These are phyloP conservation scores for Corythoichthys intestinalis DNA, from an alignment of 2,113 vertebrate genomes.

Conservation along the genomic window DNA sequence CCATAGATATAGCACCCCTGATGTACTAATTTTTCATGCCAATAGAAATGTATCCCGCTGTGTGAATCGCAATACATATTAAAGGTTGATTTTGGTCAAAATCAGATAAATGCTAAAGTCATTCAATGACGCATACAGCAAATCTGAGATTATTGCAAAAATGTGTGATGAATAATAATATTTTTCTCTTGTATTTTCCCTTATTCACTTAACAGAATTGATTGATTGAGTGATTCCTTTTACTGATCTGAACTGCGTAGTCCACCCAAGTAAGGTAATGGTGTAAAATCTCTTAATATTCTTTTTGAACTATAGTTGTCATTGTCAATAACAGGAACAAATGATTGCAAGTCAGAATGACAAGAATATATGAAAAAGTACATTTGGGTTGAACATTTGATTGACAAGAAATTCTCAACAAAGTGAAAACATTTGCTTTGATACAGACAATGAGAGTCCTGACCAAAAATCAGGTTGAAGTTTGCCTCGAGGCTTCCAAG, in stretches of 20 bases:
- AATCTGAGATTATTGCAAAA: too few relatives aligned
- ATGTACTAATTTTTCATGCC: too few relatives aligned
- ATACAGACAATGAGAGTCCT: not conserved
- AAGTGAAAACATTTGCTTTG: conserved; percentile 8
- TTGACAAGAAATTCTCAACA: conserved; percentile 1
- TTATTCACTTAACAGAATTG: not conserved
- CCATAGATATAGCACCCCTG: too few relatives aligned
- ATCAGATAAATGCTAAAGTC: too few relatives aligned
- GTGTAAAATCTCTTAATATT: not conserved
- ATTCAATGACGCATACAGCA: too few relatives aligned
- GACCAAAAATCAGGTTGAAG: conserved; percentile 5
- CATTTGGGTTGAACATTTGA: conserved; percentile 5
- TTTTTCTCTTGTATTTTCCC: too few relatives aligned
- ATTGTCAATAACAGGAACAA: not conserved
- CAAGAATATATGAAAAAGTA: not conserved
- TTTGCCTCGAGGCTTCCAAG: conserved; percentile 20
- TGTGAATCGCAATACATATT: too few relatives aligned
- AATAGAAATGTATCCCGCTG: too few relatives aligned
- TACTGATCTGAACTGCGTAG: not conserved
- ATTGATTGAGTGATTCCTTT: not conserved
- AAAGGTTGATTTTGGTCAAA: too few relatives aligned
- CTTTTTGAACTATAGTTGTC: not conserved
- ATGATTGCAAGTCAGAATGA: not conserved
- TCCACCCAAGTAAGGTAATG: not conserved
- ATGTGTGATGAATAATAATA: too few relatives aligned